Conservation (phyloP, 2,888 invertebrate genomes). For the Ametastegia equiseti region DNA sequence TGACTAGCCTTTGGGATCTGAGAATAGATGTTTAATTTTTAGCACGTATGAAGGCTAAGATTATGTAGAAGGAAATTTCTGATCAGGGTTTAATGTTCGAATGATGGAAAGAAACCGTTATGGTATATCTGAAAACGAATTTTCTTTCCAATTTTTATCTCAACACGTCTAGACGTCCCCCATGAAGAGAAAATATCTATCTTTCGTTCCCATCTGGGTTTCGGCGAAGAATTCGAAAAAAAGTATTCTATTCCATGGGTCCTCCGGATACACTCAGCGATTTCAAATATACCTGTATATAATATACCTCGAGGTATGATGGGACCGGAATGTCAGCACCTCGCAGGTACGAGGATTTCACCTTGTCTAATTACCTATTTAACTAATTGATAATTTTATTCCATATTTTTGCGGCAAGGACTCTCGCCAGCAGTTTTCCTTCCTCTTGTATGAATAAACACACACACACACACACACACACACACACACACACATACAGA, state of each 20-base stretch:
- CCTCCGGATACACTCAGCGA: background rate
- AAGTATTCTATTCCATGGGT: background rate
- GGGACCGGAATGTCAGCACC: background rate
- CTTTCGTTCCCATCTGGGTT: slow-evolving; percentile 17
- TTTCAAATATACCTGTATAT: background rate
- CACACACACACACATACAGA: no score
- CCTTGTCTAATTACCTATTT: background rate
- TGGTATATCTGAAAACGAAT: background rate
- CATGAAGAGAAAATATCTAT: background rate
- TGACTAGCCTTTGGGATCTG: background rate
- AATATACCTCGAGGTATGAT: background rate
- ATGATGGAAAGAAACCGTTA: background rate
- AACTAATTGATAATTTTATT: background rate
- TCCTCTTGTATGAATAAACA: background rate
- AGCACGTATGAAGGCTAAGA: background rate
- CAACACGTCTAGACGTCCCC: background rate
- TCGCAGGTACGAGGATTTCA: background rate
- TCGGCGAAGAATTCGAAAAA: background rate
- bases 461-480: no score
- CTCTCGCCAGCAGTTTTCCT: slow-evolving; percentile 7
- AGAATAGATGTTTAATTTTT: background rate
- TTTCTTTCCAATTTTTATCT: background rate
- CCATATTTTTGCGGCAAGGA: background rate
- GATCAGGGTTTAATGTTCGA: background rate
- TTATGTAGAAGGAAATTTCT: background rate